Conservation (phyloP, 2,113 vertebrate species). For the Coracopsis vasa region DNA sequence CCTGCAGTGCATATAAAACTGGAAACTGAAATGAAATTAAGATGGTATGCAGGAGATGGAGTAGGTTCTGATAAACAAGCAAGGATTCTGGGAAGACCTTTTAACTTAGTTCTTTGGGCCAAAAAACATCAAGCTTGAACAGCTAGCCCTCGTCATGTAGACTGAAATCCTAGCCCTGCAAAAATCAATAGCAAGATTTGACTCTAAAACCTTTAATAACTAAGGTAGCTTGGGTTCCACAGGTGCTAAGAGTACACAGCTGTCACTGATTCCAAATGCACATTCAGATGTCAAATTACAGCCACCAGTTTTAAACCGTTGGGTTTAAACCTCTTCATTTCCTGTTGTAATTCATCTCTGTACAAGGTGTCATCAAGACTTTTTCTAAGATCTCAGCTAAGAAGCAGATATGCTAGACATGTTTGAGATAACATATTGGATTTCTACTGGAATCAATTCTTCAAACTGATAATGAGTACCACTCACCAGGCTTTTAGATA, state of each 20-base stretch:
- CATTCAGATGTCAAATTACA: not conserved
- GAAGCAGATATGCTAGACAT: not conserved
- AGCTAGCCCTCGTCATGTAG: not conserved
- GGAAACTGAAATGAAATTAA: conserved; percentile 79
- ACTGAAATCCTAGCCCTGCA: not conserved
- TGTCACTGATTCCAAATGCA: not conserved
- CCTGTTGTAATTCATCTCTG: not conserved
- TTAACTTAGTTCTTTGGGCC: not conserved
- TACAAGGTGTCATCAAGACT: not conserved
- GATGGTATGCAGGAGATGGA: conserved; percentile 68
- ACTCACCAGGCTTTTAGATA: not conserved
- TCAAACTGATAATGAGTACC: not conserved
- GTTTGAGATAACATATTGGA: not conserved
- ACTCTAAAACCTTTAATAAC: not conserved
- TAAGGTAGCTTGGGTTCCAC: not conserved
- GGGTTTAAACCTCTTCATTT: conserved; percentile 2
- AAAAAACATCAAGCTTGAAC: not conserved
- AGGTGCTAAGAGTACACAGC: not conserved
- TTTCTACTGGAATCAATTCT: conserved; percentile 26
- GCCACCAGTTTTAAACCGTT: not conserved
- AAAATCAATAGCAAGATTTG: not conserved
- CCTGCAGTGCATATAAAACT: conserved; percentile 75
- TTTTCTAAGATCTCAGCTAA: not conserved
- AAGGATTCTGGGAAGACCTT: not conserved
- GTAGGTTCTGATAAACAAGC: conserved; percentile 59